Percentiles rank a stretch among this genome's conserved stretches.
Conservation (phyloP, 2,797 vertebrate genomes). For the Erpetoichthys calabaricus region DNA sequence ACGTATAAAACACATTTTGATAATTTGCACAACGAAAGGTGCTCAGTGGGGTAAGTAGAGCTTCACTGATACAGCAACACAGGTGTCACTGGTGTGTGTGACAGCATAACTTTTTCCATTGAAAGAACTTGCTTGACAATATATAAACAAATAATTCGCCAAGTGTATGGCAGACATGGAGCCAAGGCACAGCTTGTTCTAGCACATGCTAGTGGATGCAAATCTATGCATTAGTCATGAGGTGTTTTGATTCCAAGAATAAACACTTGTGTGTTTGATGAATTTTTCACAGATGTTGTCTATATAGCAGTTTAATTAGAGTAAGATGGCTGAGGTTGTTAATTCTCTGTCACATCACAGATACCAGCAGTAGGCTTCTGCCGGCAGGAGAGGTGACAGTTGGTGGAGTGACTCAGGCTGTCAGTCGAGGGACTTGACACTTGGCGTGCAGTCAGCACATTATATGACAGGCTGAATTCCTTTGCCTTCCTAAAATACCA, state of each 20-base stretch:
- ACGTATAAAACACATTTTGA: too few relatives aligned
- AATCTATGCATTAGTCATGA: conserved; percentile 30
- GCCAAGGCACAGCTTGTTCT: conserved; percentile 10
- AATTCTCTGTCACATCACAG: conserved; percentile 20
- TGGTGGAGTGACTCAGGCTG: conserved; percentile 14
- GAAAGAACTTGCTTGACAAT: too few relatives aligned
- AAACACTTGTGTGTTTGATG: conserved; percentile 34
- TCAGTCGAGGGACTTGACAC: conserved; percentile 16
- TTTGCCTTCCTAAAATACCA: conserved; percentile 28
- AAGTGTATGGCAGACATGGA: too few relatives aligned
- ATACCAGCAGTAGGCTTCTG: conserved; percentile 9
- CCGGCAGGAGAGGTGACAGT: conserved; percentile 18
- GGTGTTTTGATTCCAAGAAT: conserved; percentile 33
- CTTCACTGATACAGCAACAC: too few relatives aligned
- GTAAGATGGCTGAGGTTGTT: conserved; percentile 19
- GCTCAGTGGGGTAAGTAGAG: too few relatives aligned
- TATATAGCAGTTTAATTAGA: conserved; percentile 29
- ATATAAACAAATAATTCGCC: too few relatives aligned
- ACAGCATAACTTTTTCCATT: too few relatives aligned
- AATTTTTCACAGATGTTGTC: conserved; percentile 35
- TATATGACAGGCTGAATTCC: conserved; percentile 22
- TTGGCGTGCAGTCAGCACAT: conserved; percentile 15
- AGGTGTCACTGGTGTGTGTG: too few relatives aligned
- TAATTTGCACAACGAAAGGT: too few relatives aligned
- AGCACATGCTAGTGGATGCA: conserved; percentile 25